Base-by-base conservation (phyloP, 2,113 vertebrate genomes). In the Ptilorrhoa leucosticta region DNA sequence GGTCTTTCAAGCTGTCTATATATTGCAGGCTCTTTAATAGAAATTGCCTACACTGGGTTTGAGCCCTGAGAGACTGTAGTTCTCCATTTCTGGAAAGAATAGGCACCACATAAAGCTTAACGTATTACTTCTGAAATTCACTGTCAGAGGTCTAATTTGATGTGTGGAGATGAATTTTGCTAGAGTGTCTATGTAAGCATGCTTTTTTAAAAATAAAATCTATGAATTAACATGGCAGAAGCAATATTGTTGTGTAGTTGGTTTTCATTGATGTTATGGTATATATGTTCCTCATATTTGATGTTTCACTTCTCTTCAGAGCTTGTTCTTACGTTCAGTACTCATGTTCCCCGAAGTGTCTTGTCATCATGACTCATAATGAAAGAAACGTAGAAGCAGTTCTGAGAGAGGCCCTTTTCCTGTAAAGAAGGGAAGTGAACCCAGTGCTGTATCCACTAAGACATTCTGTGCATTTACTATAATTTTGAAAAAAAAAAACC, bases 381-480 rank as follows among this genome's bases (percentile, higher is more conserved):
- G 73, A 86, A 83, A 94, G 78, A 97, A 91, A 90, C 72, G 75
- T 81, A 65, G 42, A 84, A 93, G 69, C 56, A 69, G n/a, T 85
- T 90, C 2, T 89, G n/a, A 51, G 45, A 51, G 93, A 92, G 87
- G 50, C 39, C 8, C 30, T 68, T 73, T 35, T 63, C 31, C 33
- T 88, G 27, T 83, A 51, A 91, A 58, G 8, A 61, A 37, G 35
- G 54, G 47, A 85, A 90, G 44, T 6, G 8, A 75, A 73, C 7
- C 35, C 24, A 19, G 18, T 73, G 50, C 40, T 30, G 16, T 75
- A 61, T n/a, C 15, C 21, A 15, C 50, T 56, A 58, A 91, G 79
- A 83, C 90, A 50, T 70, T 23, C 35, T 81, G 21, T 83, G 28
- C 17, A 33, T 76, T 92, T 93, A 69, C 37, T 80, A 16, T 70